Evolutionary conservation across 2,888 invertebrate species (phyloP).

Genomic region (Eudemis profundana): DNA sequence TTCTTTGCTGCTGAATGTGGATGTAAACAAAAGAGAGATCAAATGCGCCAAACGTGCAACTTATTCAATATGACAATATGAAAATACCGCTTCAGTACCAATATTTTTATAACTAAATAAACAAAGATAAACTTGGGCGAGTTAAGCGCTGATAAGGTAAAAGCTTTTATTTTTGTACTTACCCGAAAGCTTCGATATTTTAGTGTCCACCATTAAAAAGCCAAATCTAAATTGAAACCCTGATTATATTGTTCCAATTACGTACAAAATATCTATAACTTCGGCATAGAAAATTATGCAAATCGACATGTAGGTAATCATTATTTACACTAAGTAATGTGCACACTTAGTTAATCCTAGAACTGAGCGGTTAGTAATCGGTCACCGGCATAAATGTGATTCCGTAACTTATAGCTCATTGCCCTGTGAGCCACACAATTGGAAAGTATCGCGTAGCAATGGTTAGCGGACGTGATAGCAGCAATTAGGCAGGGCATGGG

Average conservation of each 20-base stretch:
- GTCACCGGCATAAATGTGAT: conserved; percentile 11
- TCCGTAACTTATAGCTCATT: conserved; percentile 15
- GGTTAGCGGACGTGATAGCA: conserved; percentile 61
- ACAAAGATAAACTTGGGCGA: conserved; percentile 16
- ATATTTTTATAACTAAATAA: conserved; percentile 5
- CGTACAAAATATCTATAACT: neutral
- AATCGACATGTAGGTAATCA: neutral
- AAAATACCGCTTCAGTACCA: neutral
- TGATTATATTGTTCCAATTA: neutral
- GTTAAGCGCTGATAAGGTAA: conserved; percentile 19
- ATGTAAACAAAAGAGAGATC: neutral
- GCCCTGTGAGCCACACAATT: conserved; percentile 37
- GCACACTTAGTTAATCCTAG: neutral
- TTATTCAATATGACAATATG: no score
- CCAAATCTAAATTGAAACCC: conserved; percentile 11
- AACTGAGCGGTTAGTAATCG: conserved; percentile 4
- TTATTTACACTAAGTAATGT: conserved; percentile 2
- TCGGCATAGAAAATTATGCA: neutral
- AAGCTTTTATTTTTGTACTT: conserved; percentile 19
- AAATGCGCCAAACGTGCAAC: neutral
- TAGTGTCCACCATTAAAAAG: neutral
- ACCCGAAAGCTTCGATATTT: conserved; percentile 11
- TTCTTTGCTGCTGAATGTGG: neutral
- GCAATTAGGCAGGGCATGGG: conserved; percentile 69
- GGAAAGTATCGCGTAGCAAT: conserved; percentile 49